phyloP scores from a whole-genome alignment of 2,113 vertebrate species.

The Pedetes capensis region DNA sequence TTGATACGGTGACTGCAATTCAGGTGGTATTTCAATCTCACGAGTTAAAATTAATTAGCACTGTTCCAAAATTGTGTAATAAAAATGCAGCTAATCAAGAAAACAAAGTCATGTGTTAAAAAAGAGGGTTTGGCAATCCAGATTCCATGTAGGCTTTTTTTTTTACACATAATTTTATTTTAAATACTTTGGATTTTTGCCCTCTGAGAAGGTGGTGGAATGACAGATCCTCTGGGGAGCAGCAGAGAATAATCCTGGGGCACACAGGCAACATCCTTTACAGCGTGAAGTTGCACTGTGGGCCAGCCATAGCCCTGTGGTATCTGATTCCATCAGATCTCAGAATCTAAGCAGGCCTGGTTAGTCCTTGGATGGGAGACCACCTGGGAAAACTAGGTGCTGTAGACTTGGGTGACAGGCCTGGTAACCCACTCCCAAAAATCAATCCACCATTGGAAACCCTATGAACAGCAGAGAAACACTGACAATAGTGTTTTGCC shows the following conservation, averaged over 20 bases:
- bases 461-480: too few relatives aligned
- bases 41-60: slow-evolving; percentile 46
- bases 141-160: neutral
- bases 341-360: too few relatives aligned
- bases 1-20: slow-evolving; percentile 28
- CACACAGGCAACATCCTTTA: neutral
- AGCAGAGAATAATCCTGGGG: neutral
- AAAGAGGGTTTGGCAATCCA: neutral
- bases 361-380: too few relatives aligned
- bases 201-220: neutral
- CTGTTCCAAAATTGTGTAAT: slow-evolving; percentile 7
- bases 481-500: too few relatives aligned
- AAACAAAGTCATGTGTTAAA: neutral
- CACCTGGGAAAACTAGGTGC: too few relatives aligned
- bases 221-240: neutral
- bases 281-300: neutral
- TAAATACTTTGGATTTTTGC: neutral
- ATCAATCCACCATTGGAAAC: too few relatives aligned
- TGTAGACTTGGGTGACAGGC: too few relatives aligned
- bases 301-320: too few relatives aligned
- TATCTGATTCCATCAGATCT: too few relatives aligned
- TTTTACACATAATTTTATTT: neutral
- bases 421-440: too few relatives aligned
- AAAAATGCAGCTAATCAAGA: slow-evolving; percentile 7
- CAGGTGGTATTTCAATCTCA: slow-evolving; percentile 40